phyloP scores from a whole-genome alignment of 2,888 invertebrate genomes.

The Papilio protenor region DNA sequence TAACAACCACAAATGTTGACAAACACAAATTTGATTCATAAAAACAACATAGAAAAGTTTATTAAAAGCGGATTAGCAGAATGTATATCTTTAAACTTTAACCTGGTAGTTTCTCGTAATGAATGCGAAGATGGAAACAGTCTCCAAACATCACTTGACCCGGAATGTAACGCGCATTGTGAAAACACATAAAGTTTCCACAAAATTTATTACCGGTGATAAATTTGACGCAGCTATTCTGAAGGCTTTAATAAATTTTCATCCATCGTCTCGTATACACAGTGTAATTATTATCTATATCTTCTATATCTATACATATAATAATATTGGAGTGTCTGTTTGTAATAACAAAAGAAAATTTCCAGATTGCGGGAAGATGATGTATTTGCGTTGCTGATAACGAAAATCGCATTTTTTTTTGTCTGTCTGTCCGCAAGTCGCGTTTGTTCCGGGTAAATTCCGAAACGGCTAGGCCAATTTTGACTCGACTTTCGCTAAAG shows the following conservation, averaged over 20 bases:
- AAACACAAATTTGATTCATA: background rate
- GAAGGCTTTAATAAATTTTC: constrained; percentile 25
- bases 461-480: too few species aligned
- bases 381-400: too few species aligned
- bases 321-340: too few species aligned
- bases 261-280: background rate
- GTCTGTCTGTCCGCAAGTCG: too few species aligned
- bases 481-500: too few species aligned
- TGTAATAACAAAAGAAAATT: too few species aligned
- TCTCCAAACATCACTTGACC: constrained; percentile 38
- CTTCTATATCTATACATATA: too few species aligned
- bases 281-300: background rate
- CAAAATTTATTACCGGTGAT: constrained; percentile 35
- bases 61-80: background rate
- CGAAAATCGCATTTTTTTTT: too few species aligned
- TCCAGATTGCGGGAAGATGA: too few species aligned
- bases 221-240: constrained; percentile 31
- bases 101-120: constrained; percentile 20
- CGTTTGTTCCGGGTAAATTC: too few species aligned
- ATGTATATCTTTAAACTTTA: constrained; percentile 14
- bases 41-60: background rate
- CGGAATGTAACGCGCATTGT: constrained; percentile 34
- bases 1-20: background rate
- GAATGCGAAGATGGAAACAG: constrained; percentile 35
- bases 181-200: constrained; percentile 38